phyloP scores from a whole-genome alignment of 2,797 vertebrate genomes.

The Peromyscus nudipes region DNA sequence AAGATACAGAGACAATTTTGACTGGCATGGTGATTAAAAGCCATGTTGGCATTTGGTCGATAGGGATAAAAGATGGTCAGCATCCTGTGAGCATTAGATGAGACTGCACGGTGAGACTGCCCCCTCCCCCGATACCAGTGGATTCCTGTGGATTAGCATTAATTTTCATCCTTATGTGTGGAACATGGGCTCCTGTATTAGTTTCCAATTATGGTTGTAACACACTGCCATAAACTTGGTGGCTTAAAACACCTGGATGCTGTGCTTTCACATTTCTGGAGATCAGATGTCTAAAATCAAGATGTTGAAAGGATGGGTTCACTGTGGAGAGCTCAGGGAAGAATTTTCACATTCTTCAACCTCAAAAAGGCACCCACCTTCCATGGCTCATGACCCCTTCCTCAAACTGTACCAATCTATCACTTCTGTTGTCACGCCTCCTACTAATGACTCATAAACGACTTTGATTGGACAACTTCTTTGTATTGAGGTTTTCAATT shows the following conservation, averaged over 20 bases:
- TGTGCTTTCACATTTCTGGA: neutral
- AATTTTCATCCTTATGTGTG: neutral
- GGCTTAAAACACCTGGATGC: neutral
- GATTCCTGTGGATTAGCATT: neutral
- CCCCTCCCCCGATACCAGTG: neutral
- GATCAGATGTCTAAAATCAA: neutral
- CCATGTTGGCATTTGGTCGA: neutral
- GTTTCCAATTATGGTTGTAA: neutral
- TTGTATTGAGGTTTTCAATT: neutral
- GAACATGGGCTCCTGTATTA: neutral
- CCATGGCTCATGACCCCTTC: neutral
- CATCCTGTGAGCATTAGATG: neutral
- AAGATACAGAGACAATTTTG: neutral
- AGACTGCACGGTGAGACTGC: neutral
- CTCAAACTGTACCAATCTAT: neutral
- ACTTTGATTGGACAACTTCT: neutral
- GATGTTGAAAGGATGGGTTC: neutral
- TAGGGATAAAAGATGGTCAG: neutral
- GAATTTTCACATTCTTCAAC: neutral
- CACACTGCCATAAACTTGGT: neutral
- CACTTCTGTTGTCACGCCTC: neutral
- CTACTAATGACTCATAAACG: neutral
- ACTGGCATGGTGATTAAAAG: neutral
- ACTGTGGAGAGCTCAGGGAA: neutral
- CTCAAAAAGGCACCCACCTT: neutral